Evolutionary conservation across 1,140 invertebrate species (phyloP), one percentile per base, ranked within the genome.

Genomic region (Heliconius melpomene): DNA sequence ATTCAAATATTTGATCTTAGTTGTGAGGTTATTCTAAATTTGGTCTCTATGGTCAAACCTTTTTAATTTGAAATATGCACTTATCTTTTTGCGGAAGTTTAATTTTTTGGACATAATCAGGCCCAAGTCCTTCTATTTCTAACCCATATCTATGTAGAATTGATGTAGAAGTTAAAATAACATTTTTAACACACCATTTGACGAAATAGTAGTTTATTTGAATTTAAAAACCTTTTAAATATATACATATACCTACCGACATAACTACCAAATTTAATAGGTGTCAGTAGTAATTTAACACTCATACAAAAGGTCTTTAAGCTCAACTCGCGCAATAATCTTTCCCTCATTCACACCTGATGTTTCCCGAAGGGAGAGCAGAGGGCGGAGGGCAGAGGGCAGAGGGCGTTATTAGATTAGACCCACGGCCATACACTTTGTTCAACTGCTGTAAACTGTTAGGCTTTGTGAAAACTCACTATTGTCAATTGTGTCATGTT

Each of bases 331-430:
- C 60, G 5, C 13, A 26, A 29, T 71, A 77, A 77, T 77, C 75
- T 77, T 38, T 77, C n/a, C 73, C 60, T 66, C 57, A 46, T 80
- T 80, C 74, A 76, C 79, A 80, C 79, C 79, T 80, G 79, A 80
- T 72, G 52, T 73, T 75, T 66, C 60, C 60, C 75, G 60, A n/a
- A 26, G 74, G 52, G 72, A 75, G 74, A 46, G 78, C 72, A 20
- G 54, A 75, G 78, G 78, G 78, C 78, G 29, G 38, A 54, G 57
- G 60, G 26, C 60, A 26, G 23, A 60, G 23, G 11, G 8, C 57
- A 26, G 60, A 66, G 60, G 26, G 60, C 60, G 60, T 81, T 79
- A 83, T 83, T 83, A 81, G 74, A 83, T 83, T 83, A 83, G 70
- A 57, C 50, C 72, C 50, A 78, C 57, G 60, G 75, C 79, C 77